phyloP scores from a whole-genome alignment of 2,797 vertebrate species.

The Glossophaga mutica region DNA sequence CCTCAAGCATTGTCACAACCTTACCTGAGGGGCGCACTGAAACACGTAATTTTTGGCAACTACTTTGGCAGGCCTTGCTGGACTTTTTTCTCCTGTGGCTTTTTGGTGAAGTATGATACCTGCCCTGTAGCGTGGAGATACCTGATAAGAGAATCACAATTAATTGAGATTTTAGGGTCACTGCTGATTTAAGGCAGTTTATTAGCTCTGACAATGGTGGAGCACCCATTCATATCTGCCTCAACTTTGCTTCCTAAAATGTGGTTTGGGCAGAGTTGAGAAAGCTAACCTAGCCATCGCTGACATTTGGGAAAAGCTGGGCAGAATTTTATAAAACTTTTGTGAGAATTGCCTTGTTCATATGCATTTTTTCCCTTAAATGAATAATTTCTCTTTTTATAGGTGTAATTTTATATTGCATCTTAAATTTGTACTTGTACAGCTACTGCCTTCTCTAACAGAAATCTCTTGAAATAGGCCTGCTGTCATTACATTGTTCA shows the following conservation, averaged over 20 bases:
- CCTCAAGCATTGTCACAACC: background rate
- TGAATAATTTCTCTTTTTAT: background rate
- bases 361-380: background rate
- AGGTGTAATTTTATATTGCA: background rate
- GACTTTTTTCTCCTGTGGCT: background rate
- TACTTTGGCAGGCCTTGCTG: background rate
- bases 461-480: background rate
- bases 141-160: background rate
- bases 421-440: background rate
- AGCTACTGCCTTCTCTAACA: background rate
- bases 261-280: background rate
- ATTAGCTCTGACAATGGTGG: background rate
- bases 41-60: background rate
- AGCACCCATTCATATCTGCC: background rate
- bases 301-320: background rate
- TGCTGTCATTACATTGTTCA: background rate
- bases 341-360: background rate
- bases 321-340: background rate
- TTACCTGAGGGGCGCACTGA: background rate
- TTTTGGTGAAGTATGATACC: background rate
- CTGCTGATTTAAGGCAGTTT: background rate
- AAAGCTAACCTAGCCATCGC: background rate
- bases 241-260: background rate
- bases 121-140: background rate
- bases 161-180: background rate